Percentiles rank a stretch among this genome's conserved stretches.
These are phyloP conservation scores for Orius insidiosus DNA, from an alignment of 1,140 invertebrate species.

Conservation along the genomic window DNA sequence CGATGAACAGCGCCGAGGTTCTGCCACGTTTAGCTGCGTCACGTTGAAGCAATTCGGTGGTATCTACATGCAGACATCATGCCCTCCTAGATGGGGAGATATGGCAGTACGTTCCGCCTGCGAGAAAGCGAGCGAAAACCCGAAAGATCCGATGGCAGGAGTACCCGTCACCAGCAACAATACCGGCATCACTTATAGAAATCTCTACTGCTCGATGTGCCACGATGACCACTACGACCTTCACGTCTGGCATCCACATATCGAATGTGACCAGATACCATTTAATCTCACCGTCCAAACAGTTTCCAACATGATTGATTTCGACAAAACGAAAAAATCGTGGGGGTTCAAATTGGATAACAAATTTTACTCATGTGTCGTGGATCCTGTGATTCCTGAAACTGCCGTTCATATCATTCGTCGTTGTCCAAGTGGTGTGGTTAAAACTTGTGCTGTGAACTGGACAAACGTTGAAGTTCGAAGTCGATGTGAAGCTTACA, in stretches of 20 bases:
- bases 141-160: slow-evolving; percentile 26
- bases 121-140: slow-evolving; percentile 20
- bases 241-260: slow-evolving; percentile 27
- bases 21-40: slow-evolving; percentile 25
- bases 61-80: slow-evolving; percentile 30
- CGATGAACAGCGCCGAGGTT: slow-evolving; percentile 21
- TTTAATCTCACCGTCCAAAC: slow-evolving; percentile 14
- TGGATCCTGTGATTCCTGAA: slow-evolving; percentile 22
- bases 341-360: slow-evolving; percentile 17
- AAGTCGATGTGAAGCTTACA: slow-evolving; percentile 26
- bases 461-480: slow-evolving; percentile 25
- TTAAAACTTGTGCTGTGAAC: slow-evolving; percentile 23
- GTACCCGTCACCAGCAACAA: slow-evolving; percentile 29
- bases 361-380: slow-evolving; percentile 16
- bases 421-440: slow-evolving; percentile 20
- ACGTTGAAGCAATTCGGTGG: slow-evolving; percentile 26
- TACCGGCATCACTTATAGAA: slow-evolving; percentile 33
- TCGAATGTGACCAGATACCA: slow-evolving; percentile 26
- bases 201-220: slow-evolving; percentile 37
- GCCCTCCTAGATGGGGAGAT: slow-evolving; percentile 26
- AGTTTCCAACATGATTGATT: slow-evolving; percentile 11
- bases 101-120: slow-evolving; percentile 19
- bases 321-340: slow-evolving; percentile 4
- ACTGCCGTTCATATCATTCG: slow-evolving; percentile 15
- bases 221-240: slow-evolving; percentile 25